Percentiles rank a stretch among this genome's conserved stretches.
These are phyloP conservation scores for Nematolebias whitei DNA, from an alignment of 2,113 vertebrate species.

Conservation along the genomic window DNA sequence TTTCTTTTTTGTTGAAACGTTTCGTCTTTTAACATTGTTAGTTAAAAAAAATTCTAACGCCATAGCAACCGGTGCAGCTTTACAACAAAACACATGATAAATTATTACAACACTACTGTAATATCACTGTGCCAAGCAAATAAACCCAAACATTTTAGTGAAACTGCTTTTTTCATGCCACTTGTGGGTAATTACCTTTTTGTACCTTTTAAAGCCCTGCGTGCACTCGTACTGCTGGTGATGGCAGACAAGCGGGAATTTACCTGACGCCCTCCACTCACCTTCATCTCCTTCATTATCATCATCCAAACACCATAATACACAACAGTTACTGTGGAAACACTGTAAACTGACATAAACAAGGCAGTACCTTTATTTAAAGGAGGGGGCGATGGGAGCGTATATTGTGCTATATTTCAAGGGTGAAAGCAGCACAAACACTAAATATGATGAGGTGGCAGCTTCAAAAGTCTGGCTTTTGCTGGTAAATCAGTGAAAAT, in stretches of 20 bases:
- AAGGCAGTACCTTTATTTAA: constrained; percentile 25
- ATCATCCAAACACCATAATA: constrained; percentile 51
- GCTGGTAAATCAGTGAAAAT: constrained; percentile 50
- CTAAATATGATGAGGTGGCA: constrained; percentile 55
- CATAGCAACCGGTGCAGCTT: no score
- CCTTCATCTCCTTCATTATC: constrained; percentile 32
- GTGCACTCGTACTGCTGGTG: constrained; percentile 25
- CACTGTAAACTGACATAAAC: constrained; percentile 63
- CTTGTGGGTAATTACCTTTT: neutral
- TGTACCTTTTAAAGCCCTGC: neutral
- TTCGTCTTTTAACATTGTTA: no score
- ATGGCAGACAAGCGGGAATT: constrained; percentile 37
- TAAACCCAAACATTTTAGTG: neutral
- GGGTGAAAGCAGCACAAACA: constrained; percentile 20
- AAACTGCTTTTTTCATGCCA: neutral
- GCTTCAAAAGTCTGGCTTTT: constrained; percentile 40
- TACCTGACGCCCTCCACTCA: constrained; percentile 30
- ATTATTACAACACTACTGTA: no score
- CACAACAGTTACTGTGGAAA: constrained; percentile 69
- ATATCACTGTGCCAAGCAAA: no score
- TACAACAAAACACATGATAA: no score
- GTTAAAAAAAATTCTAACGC: no score
- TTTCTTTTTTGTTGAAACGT: no score
- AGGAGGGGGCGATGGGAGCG: constrained; percentile 24
- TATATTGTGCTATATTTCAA: constrained; percentile 4